phyloP scores from a whole-genome alignment of 2,797 vertebrate species.

The Megalops cyprinoides region DNA sequence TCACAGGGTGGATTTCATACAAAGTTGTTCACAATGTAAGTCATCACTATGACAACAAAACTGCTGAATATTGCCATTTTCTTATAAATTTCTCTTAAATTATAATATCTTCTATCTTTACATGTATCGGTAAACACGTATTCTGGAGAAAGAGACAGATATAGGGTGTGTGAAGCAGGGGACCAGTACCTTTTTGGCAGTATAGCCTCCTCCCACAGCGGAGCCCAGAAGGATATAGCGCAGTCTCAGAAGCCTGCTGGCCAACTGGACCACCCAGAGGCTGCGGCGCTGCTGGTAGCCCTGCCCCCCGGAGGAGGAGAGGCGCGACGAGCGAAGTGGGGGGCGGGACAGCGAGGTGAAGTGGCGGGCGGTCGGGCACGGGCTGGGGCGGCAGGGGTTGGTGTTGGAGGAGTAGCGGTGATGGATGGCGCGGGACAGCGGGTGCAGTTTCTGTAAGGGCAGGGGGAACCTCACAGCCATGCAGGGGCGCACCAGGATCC shows the following conservation, averaged over 20 bases:
- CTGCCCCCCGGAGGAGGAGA: constrained; percentile 72
- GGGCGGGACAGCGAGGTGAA: constrained; percentile 85
- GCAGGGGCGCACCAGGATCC: constrained; percentile 74
- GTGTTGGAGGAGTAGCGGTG: constrained; percentile 73
- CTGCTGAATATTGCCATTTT: too few species aligned
- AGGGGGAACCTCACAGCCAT: constrained; percentile 76
- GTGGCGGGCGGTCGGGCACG: constrained; percentile 76
- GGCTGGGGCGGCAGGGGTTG: constrained; percentile 76
- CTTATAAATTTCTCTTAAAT: too few species aligned
- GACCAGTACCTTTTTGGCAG: constrained; percentile 92
- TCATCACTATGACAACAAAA: background rate
- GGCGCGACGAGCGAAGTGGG: constrained; percentile 76
- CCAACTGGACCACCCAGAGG: constrained; percentile 89
- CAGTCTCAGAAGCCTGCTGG: constrained; percentile 84
- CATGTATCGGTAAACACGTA: too few species aligned
- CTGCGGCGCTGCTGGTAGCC: constrained; percentile 82
- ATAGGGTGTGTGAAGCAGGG: background rate
- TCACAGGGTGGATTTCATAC: background rate
- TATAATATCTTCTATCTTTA: too few species aligned
- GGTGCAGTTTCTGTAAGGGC: constrained; percentile 82
- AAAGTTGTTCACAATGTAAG: background rate
- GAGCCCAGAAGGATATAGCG: constrained; percentile 92
- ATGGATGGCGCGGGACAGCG: constrained; percentile 80
- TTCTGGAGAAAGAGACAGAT: too few species aligned
- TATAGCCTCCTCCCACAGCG: constrained; percentile 95